These are phyloP conservation scores for Chaetoderma sp. DNA, from an alignment of 2,888 invertebrate species.

Conservation along the genomic window DNA sequence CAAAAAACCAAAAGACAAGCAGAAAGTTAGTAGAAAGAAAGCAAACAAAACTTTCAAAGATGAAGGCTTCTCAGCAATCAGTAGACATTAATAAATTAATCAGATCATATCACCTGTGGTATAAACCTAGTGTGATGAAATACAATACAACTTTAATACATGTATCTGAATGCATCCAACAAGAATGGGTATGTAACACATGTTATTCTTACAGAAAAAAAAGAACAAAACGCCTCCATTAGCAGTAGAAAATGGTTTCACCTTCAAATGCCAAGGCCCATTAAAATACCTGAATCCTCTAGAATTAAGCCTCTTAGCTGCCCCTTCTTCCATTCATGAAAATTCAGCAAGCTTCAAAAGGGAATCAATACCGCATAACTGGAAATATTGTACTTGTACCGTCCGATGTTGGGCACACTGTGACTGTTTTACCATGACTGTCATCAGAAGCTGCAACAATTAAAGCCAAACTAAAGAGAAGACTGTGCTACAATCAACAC, in stretches of 20 bases:
- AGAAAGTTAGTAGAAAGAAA: constrained; percentile 7
- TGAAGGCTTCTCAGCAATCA: constrained; percentile 1
- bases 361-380: constrained; percentile 11
- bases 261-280: constrained; percentile 13
- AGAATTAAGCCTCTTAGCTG: constrained; percentile 11
- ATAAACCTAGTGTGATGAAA: not conserved
- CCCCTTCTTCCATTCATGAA: constrained; percentile 20
- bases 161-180: not conserved
- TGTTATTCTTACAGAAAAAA: constrained; percentile 11
- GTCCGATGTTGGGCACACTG: constrained; percentile 14
- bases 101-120: not conserved
- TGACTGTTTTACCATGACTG: constrained; percentile 5
- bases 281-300: constrained; percentile 20
- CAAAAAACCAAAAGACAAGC: constrained; percentile 4
- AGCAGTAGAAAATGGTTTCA: constrained; percentile 1
- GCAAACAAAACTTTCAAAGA: not conserved
- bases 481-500: constrained; percentile 4
- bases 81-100: not conserved
- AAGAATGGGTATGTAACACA: constrained; percentile 15
- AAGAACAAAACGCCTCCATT: constrained; percentile 20
- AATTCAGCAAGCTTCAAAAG: constrained; percentile 19
- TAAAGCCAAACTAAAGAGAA: constrained; percentile 8
- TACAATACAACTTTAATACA: not conserved
- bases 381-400: constrained; percentile 20
- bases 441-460: constrained; percentile 5